Evolutionary conservation across 37 sponge, comb jelly and placozoan species (phyloP).

Genomic region (Bolinopsis microptera): DNA sequence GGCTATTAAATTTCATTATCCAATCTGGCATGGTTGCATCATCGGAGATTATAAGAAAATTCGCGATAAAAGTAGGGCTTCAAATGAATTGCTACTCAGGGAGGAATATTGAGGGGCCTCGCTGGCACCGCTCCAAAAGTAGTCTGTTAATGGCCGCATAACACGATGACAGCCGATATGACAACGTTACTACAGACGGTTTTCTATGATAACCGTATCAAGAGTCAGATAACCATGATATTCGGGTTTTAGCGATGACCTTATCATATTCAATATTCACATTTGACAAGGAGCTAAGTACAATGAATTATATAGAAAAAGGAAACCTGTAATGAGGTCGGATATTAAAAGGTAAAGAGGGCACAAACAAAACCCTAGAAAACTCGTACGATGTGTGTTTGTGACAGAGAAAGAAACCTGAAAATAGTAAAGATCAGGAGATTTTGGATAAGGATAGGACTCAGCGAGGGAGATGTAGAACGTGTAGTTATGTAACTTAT

Average conservation of each 20-base stretch:
- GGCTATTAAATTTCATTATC: background rate
- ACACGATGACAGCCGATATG: background rate
- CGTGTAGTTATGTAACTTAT: background rate
- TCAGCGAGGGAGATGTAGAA: no score
- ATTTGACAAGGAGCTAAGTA: background rate
- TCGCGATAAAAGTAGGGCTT: background rate
- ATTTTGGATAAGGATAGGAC: background rate
- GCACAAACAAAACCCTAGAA: background rate
- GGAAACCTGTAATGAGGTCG: no score
- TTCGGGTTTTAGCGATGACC: background rate
- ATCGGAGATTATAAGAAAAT: background rate
- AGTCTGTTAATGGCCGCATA: background rate
- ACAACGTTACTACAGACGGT: background rate
- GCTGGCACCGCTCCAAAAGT: background rate
- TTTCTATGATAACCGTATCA: background rate
- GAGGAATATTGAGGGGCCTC: background rate
- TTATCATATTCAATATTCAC: background rate
- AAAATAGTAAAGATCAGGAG: background rate
- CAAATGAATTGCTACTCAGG: background rate
- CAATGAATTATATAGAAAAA: background rate
- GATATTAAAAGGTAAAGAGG: conserved; percentile 9
- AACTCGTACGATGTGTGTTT: background rate
- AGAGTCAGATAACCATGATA: no score
- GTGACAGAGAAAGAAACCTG: background rate
- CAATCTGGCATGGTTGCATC: background rate